phyloP scores from a whole-genome alignment of 2,888 invertebrate species.

The Tipula lateralis region DNA sequence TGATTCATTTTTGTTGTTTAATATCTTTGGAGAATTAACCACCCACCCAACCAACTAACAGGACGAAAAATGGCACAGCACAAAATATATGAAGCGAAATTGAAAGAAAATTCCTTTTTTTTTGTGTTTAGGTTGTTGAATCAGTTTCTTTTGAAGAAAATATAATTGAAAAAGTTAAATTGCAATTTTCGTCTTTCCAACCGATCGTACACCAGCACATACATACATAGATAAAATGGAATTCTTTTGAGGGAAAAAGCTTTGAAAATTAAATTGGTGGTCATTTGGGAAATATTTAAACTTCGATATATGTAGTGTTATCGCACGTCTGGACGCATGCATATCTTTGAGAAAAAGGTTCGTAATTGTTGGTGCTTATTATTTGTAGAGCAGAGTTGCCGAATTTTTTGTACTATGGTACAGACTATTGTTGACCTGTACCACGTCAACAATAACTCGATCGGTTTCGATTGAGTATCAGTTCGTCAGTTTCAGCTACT shows the following conservation, averaged over 20 bases:
- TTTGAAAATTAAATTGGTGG: not conserved
- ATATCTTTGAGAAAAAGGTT: no score
- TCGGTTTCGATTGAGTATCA: no score
- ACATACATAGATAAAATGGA: not conserved
- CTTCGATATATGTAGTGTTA: not conserved
- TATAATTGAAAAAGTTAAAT: conserved; percentile 19
- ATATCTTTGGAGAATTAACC: not conserved
- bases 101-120: not conserved
- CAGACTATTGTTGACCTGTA: no score
- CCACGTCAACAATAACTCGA: no score
- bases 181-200: not conserved
- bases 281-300: not conserved
- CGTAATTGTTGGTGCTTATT: no score
- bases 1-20: not conserved
- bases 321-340: no score
- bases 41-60: not conserved
- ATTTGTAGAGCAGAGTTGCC: no score
- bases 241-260: not conserved
- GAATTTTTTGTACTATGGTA: no score
- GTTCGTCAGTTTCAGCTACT: no score
- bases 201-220: not conserved
- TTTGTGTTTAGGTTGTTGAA: not conserved
- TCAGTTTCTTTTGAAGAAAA: conserved; percentile 19
- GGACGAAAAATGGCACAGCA: not conserved
- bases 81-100: not conserved